Conservation (phyloP, 2,113 vertebrate genomes). For the human (Homo sapiens) region GRCh38 chr1:148662501-148663000, state of each 20-base stretch:
- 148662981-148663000: conserved; percentile 2
- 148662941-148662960: background rate
- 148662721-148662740: background rate
- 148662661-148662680: background rate
- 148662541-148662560: background rate
- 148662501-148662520: background rate
- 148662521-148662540: background rate
- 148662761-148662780: background rate
- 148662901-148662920: background rate
- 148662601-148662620: background rate
- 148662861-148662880: background rate
- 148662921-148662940: conserved; percentile 19
- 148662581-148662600: background rate
- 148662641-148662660: background rate
- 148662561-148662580: background rate
- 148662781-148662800: background rate
- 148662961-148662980: background rate
- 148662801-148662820: background rate
- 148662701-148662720: background rate
- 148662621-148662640: background rate
- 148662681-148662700: background rate
- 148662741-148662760: background rate
- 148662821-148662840: background rate
- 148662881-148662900: background rate
- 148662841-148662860: background rate